Conservation (phyloP, 2,888 invertebrate species). For the Tillus elongatus region DNA sequence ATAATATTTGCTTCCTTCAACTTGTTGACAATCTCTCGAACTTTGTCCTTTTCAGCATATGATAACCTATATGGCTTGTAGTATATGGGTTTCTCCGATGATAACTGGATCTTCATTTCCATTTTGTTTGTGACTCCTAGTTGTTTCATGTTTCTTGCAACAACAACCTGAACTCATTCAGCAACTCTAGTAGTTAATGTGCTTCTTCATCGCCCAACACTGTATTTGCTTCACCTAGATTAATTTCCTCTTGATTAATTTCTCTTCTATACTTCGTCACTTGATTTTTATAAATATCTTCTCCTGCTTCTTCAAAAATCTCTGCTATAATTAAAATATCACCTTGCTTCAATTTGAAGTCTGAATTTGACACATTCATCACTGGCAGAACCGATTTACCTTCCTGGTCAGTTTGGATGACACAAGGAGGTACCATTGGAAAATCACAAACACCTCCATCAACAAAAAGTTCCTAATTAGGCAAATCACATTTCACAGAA, state of each 20-base stretch:
- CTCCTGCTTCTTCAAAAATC: too few species aligned
- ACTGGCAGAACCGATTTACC: too few species aligned
- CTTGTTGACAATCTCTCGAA: not conserved
- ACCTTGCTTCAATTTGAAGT: too few species aligned
- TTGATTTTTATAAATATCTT: too few species aligned
- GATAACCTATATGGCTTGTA: slow-evolving; percentile 5
- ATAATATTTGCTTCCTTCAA: not conserved
- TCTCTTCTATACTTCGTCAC: slow-evolving; percentile 1
- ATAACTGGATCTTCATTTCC: slow-evolving; percentile 10
- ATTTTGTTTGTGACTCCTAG: slow-evolving; percentile 11
- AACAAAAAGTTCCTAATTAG: too few species aligned
- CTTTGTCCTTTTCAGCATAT: not conserved
- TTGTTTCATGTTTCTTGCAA: slow-evolving; percentile 11
- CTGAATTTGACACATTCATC: too few species aligned
- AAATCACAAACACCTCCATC: too few species aligned
- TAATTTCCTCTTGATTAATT: slow-evolving; percentile 8
- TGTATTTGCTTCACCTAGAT: slow-evolving; percentile 9
- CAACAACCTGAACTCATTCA: slow-evolving; percentile 1
- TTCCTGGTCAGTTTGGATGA: too few species aligned
- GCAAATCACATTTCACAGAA: slow-evolving; percentile 3
- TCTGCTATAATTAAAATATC: too few species aligned
- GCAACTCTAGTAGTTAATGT: slow-evolving; percentile 5
- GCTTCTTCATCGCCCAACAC: slow-evolving; percentile 8
- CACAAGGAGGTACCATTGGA: too few species aligned
- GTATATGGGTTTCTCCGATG: slow-evolving; percentile 5